These are phyloP conservation scores for Gavialis gangeticus DNA, from an alignment of 2,113 vertebrate genomes.

Conservation along the genomic window DNA sequence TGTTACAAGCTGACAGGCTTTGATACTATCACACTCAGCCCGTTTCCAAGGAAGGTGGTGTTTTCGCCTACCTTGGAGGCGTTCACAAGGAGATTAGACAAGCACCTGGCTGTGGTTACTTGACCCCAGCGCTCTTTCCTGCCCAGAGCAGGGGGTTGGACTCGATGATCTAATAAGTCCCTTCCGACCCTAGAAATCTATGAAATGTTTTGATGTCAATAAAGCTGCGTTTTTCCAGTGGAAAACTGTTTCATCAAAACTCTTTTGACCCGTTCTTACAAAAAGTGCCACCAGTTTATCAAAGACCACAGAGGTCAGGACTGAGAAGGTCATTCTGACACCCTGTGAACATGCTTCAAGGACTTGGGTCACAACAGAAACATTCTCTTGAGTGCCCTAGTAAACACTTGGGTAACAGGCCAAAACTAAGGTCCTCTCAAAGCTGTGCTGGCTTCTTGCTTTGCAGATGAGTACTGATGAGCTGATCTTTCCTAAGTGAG, in stretches of 20 bases:
- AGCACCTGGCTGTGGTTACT: too few species aligned
- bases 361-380: fast-evolving
- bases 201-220: background rate
- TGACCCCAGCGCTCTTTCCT: too few species aligned
- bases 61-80: too few species aligned
- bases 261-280: background rate
- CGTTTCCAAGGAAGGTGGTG: too few species aligned
- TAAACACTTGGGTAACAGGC: background rate
- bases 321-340: background rate
- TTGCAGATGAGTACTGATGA: background rate
- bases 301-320: background rate
- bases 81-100: too few species aligned
- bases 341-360: background rate
- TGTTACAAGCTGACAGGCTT: too few species aligned
- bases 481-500: background rate
- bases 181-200: too few species aligned
- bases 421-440: background rate
- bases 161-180: too few species aligned
- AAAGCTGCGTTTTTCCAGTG: background rate
- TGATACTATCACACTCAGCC: too few species aligned
- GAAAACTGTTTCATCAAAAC: background rate
- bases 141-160: too few species aligned
- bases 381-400: background rate
- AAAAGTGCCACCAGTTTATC: background rate
- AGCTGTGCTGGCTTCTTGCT: background rate